Evolutionary conservation across 2,113 vertebrate species (phyloP).

Genomic region (Beaufortia kweichowensis): DNA sequence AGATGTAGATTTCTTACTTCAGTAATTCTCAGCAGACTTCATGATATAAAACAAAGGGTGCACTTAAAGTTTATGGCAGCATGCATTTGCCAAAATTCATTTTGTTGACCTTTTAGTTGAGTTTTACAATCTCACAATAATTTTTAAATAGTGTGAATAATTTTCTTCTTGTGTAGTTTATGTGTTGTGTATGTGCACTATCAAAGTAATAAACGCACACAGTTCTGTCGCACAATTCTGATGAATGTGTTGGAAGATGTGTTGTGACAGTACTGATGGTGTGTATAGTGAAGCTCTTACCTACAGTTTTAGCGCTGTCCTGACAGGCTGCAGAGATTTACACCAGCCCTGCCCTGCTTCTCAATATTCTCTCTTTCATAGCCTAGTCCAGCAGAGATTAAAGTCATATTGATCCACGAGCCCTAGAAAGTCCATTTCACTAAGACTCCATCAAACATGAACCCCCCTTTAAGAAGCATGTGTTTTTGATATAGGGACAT

Average conservation of each 20-base stretch:
- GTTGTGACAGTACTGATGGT: conserved; percentile 29
- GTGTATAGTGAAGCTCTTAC: conserved; percentile 35
- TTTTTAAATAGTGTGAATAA: too few species aligned
- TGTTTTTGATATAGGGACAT: conserved; percentile 39
- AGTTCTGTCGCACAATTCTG: not conserved
- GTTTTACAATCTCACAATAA: conserved; percentile 23
- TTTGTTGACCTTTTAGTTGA: conserved; percentile 38
- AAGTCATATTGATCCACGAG: conserved; percentile 72
- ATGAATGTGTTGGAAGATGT: not conserved
- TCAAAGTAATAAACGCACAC: not conserved
- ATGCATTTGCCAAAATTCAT: conserved; percentile 40
- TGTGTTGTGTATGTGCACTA: conserved; percentile 9
- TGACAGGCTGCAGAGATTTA: conserved; percentile 61
- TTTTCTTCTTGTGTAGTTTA: not conserved
- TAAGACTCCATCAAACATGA: conserved; percentile 72
- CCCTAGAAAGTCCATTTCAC: conserved; percentile 71
- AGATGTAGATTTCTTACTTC: not conserved
- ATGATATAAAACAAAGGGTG: conserved; percentile 12
- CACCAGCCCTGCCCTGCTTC: conserved; percentile 53
- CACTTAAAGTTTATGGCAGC: conserved; percentile 43
- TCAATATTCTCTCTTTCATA: conserved; percentile 47
- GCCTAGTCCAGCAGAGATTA: conserved; percentile 68
- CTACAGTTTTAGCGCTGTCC: conserved; percentile 51
- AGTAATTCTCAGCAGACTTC: not conserved
- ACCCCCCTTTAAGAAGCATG: conserved; percentile 48